Percentiles rank a stretch among this genome's conserved stretches.
These are phyloP conservation scores for Cephonodes hylas DNA, from an alignment of 2,888 invertebrate species.

Conservation along the genomic window DNA sequence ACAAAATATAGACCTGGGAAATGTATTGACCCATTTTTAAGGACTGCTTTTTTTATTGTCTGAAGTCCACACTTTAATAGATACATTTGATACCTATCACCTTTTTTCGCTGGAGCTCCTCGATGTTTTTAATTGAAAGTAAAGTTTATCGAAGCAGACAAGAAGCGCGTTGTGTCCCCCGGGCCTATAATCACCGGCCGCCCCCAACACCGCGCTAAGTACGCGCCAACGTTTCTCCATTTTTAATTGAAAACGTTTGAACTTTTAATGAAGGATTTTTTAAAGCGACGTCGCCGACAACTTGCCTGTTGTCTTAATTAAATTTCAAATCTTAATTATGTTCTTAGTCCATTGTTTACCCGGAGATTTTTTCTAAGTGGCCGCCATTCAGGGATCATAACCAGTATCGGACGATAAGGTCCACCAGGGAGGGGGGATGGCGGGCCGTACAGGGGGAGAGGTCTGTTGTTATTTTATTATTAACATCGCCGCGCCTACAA, in stretches of 20 bases:
- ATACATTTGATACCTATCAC: too few relatives aligned
- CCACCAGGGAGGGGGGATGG: neutral
- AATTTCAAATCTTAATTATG: conserved; percentile 10
- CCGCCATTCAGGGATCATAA: neutral
- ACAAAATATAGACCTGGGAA: too few relatives aligned
- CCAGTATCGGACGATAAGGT: conserved; percentile 1
- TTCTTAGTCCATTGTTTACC: conserved; percentile 7
- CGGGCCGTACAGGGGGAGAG: neutral
- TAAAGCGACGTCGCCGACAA: conserved; percentile 28
- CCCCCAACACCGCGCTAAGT: neutral
- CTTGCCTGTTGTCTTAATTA: conserved; percentile 22
- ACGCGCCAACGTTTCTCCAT: conserved; percentile 26
- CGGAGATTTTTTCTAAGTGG: conserved; percentile 6
- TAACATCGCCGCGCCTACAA: neutral
- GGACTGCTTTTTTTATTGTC: too few relatives aligned
- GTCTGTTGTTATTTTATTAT: neutral
- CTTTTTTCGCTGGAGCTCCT: too few relatives aligned
- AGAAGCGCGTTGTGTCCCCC: too few relatives aligned
- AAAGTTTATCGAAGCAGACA: neutral
- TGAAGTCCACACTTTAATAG: too few relatives aligned
- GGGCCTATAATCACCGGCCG: neutral
- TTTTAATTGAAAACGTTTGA: conserved; percentile 63
- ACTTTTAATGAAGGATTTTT: conserved; percentile 62
- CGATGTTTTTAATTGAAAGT: neutral
- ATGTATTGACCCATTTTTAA: too few relatives aligned